phyloP scores from a whole-genome alignment of 2,888 invertebrate genomes.

The Ophion costatus region DNA sequence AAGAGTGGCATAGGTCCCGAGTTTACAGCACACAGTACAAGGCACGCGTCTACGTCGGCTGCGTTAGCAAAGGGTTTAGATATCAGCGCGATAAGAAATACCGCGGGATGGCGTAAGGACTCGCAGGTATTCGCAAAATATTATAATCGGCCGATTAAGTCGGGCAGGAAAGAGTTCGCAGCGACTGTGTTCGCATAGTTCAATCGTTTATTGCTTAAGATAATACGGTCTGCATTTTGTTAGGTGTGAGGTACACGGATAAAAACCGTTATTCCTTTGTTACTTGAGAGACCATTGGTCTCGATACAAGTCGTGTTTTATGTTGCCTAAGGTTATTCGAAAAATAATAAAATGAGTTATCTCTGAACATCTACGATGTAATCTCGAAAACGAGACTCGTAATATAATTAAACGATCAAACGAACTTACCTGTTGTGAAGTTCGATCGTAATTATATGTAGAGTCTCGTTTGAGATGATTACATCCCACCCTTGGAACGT shows the following conservation, averaged over 20 bases:
- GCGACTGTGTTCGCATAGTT: slow-evolving; percentile 7
- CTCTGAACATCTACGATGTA: slow-evolving; percentile 49
- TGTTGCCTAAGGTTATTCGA: slow-evolving; percentile 14
- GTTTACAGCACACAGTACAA: slow-evolving; percentile 42
- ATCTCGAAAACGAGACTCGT: not conserved
- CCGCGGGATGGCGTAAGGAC: slow-evolving; percentile 48
- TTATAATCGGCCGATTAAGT: slow-evolving; percentile 44
- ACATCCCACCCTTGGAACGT: slow-evolving; percentile 31
- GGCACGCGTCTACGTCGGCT: slow-evolving; percentile 42
- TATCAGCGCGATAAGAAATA: slow-evolving; percentile 36
- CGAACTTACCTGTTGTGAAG: too few species aligned
- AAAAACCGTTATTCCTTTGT: slow-evolving; percentile 3
- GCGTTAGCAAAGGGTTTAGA: slow-evolving; percentile 43
- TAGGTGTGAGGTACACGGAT: not conserved
- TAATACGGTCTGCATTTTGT: not conserved
- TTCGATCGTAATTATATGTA: too few species aligned
- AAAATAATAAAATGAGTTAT: slow-evolving; percentile 40
- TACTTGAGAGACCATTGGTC: not conserved
- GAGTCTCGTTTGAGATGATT: slow-evolving; percentile 32
- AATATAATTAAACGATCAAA: too few species aligned
- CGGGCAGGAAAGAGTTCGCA: slow-evolving; percentile 12
- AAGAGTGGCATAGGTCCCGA: slow-evolving; percentile 32
- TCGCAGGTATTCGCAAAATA: slow-evolving; percentile 44
- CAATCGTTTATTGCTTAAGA: not conserved
- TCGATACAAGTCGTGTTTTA: not conserved